These are phyloP conservation scores for Conomelus anceps DNA, from an alignment of 2,888 invertebrate genomes.

Conservation along the genomic window DNA sequence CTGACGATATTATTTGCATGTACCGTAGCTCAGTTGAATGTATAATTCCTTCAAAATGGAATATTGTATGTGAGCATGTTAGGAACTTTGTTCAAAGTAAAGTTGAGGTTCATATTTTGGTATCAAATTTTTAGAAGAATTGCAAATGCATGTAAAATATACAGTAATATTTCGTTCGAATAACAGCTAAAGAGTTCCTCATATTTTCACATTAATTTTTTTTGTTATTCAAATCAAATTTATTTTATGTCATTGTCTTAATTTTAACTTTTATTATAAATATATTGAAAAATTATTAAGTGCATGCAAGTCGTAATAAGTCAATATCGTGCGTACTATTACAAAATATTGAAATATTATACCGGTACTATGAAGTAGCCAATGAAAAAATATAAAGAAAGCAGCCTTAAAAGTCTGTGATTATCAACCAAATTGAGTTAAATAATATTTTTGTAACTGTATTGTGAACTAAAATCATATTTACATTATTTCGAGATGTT, in stretches of 20 bases:
- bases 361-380: background rate
- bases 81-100: no score
- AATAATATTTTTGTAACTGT: background rate
- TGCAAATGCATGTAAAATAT: background rate
- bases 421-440: background rate
- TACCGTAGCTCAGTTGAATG: background rate
- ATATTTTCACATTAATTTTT: no score
- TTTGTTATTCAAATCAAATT: background rate
- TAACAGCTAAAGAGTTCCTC: no score
- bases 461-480: background rate
- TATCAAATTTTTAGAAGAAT: background rate
- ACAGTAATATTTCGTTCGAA: no score
- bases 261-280: background rate
- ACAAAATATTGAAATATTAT: background rate
- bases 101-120: background rate
- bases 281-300: background rate
- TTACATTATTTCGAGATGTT: background rate
- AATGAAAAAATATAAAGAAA: background rate
- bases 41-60: background rate
- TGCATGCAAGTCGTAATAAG: background rate
- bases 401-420: background rate
- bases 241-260: background rate
- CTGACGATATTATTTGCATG: background rate
- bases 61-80: background rate
- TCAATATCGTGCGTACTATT: background rate